Percentiles rank a stretch among this genome's conserved stretches.
These are phyloP conservation scores for Bugulina stolonifera DNA, from an alignment of 2,888 invertebrate genomes.

Conservation along the genomic window DNA sequence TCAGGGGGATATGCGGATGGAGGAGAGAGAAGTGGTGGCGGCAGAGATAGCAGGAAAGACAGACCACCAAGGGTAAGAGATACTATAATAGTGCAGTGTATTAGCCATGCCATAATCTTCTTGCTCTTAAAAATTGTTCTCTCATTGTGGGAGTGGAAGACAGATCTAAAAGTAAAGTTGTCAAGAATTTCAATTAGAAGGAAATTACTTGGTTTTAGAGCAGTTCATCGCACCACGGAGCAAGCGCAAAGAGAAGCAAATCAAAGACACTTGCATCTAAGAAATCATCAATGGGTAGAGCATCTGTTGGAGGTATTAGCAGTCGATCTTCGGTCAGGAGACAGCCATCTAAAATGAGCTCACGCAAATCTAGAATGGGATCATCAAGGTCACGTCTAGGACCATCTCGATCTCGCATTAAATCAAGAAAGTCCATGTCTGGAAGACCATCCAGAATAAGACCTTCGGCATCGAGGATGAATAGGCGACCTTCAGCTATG, in stretches of 20 bases:
- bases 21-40: neutral
- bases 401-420: neutral
- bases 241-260: neutral
- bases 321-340: neutral
- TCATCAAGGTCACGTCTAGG: neutral
- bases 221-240: neutral
- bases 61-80: too few species aligned
- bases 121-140: too few species aligned
- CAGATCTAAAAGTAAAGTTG: too few species aligned
- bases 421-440: neutral
- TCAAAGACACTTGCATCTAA: neutral
- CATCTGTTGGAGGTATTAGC: neutral
- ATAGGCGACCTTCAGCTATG: neutral
- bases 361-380: neutral
- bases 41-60: neutral
- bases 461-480: neutral
- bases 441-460: neutral
- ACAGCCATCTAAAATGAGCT: neutral
- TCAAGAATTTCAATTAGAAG: too few species aligned
- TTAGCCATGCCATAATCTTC: too few species aligned
- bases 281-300: neutral
- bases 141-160: too few species aligned
- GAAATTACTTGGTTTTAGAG: too few species aligned
- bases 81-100: too few species aligned
- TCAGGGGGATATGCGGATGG: neutral